Conservation (phyloP, 2,888 invertebrate species). For the Cheilosia urbana region DNA sequence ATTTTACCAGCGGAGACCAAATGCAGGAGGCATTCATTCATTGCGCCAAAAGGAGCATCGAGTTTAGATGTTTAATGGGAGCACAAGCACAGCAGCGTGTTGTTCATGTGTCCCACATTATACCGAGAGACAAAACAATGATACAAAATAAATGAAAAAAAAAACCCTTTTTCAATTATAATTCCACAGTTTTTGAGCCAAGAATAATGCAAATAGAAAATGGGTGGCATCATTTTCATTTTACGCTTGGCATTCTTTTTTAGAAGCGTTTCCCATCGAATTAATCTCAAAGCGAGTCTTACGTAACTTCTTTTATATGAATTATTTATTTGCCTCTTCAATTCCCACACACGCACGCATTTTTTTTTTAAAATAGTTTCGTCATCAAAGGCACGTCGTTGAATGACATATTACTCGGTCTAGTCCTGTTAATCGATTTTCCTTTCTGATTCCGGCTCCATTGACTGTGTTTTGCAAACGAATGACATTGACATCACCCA, state of each 20-base stretch:
- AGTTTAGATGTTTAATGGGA: constrained; percentile 9
- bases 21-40: constrained; percentile 20
- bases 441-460: not conserved
- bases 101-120: constrained; percentile 51
- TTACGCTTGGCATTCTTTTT: constrained; percentile 4
- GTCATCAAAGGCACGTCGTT: constrained; percentile 2
- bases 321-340: constrained; percentile 26
- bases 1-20: constrained; percentile 34
- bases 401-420: constrained; percentile 9
- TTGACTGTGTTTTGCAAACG: constrained; percentile 11
- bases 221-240: constrained; percentile 26
- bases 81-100: too few species aligned
- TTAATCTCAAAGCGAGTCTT: constrained; percentile 27
- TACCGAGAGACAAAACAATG: constrained; percentile 2
- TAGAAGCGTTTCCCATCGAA: constrained; percentile 10
- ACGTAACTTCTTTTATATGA: constrained; percentile 19
- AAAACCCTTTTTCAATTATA: constrained; percentile 39
- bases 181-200: constrained; percentile 46
- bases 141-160: not conserved
- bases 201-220: constrained; percentile 51
- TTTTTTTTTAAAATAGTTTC: constrained; percentile 3
- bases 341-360: constrained; percentile 20
- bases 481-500: constrained; percentile 30
- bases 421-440: constrained; percentile 32
- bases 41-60: constrained; percentile 29